phyloP scores from a whole-genome alignment of 1,140 invertebrate genomes.

The Caenorhabditis brenneri region DNA sequence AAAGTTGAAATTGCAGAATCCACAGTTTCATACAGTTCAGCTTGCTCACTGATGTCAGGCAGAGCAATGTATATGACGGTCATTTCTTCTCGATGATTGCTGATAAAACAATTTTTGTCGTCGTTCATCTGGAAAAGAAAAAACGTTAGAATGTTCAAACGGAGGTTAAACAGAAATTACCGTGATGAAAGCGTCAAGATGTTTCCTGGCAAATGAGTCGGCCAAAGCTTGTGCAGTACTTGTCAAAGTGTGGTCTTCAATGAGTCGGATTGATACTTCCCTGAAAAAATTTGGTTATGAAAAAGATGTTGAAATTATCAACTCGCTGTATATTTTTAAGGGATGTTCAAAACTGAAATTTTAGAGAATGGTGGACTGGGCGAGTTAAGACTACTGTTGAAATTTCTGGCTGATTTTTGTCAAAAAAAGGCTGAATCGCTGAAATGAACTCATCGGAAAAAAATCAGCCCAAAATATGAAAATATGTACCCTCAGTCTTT shows the following conservation, averaged over 20 bases:
- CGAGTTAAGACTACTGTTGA: no score
- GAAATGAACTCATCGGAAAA: no score
- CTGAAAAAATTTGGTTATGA: neutral
- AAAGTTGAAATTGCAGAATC: neutral
- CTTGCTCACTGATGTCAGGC: neutral
- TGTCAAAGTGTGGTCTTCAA: neutral
- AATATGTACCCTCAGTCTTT: no score
- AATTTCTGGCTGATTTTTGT: no score
- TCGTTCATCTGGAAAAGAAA: conserved; percentile 25
- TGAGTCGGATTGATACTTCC: neutral
- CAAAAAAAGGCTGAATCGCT: no score
- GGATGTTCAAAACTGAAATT: no score
- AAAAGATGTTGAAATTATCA: no score
- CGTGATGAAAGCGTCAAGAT: conserved; percentile 41
- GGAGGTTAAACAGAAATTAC: neutral
- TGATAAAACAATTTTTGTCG: conserved; percentile 12
- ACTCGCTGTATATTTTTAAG: no score
- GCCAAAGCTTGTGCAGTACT: conserved; percentile 32
- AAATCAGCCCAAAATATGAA: no score
- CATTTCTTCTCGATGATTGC: conserved; percentile 50
- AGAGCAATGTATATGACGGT: conserved; percentile 45
- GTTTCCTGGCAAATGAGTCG: conserved; percentile 34
- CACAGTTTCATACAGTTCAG: neutral
- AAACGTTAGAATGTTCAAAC: neutral
- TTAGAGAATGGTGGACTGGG: no score